phyloP scores from a whole-genome alignment of 2,113 vertebrate species.

The Larimichthys crocea region DNA sequence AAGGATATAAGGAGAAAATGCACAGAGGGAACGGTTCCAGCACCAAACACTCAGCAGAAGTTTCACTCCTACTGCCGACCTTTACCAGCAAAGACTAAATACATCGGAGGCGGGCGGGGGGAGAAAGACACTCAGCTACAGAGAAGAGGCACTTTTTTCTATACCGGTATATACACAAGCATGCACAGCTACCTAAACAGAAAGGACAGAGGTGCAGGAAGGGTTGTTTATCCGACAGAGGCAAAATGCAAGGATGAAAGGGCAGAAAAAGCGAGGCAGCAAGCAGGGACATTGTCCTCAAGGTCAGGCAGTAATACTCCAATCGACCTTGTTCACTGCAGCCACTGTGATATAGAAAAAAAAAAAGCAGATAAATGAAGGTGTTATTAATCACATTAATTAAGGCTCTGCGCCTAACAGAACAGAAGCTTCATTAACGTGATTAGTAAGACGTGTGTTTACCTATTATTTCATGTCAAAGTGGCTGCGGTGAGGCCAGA shows the following conservation, averaged over 20 bases:
- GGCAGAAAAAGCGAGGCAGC: constrained; percentile 5
- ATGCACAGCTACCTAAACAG: constrained; percentile 42
- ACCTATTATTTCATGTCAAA: too few relatives aligned
- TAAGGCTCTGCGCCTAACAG: too few relatives aligned
- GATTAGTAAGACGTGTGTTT: too few relatives aligned
- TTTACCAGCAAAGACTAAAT: constrained; percentile 7
- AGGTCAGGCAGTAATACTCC: constrained; percentile 22
- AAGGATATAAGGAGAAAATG: too few relatives aligned
- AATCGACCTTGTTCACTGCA: too few relatives aligned
- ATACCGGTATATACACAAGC: constrained; percentile 3
- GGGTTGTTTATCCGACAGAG: constrained; percentile 4
- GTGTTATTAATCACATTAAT: too few relatives aligned
- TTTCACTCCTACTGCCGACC: constrained; percentile 12
- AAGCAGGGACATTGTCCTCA: constrained; percentile 10
- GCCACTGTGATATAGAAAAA: too few relatives aligned
- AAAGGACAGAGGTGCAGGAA: constrained; percentile 42
- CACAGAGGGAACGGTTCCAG: not conserved
- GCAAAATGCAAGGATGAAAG: constrained; percentile 17
- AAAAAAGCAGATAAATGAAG: too few relatives aligned
- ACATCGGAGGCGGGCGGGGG: not conserved
- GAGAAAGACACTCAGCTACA: not conserved
- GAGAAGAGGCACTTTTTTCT: not conserved
- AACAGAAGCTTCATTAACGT: too few relatives aligned
- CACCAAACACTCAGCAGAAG: not conserved
- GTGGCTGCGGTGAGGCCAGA: not conserved